Evolutionary conservation across 2,797 vertebrate species (phyloP), one percentile per base, ranked within the genome.

Genomic region (Nasua narica): DNA sequence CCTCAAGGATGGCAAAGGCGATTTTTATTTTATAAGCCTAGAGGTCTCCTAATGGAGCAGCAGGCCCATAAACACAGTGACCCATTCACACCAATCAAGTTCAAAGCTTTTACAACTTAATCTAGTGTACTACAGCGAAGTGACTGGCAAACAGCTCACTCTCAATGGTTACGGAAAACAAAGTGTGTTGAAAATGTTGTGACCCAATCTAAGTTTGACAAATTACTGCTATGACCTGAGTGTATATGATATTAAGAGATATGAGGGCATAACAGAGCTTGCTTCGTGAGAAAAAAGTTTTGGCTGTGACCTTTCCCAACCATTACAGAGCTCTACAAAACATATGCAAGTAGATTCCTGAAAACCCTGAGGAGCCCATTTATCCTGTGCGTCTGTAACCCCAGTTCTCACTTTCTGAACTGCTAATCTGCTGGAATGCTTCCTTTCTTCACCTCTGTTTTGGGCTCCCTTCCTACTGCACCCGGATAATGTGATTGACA

Each of bases 401-500:
- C n/a, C 81, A 91, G 72, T n/a, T 9, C 0, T 67, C 95, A 70
- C 90, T 98, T 96, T 94, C 48, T 90, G 97, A 97, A 97, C 96
- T 95, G 25, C 65, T 94, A 95, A 94, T 2, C 94, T 96, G 7
- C 81, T 72, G 62, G 21, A 77, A 50, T 3, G 69, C n/a, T 65
- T 29, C 52, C 90, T 86, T 65, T 93, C 72, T 82, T 62, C 3
- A 2, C 58, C 91, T 94, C 76, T 85, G 70, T 91, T 70, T 93
- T 97, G 48, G 60, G 25, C 78, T 97, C 52, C 79, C 81, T 94
- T 43, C 5, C 84, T 86, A 8, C 90, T 93, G 82, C 74, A 96
- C 58, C 93, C 67, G 95, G 85, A 94, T 56, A 97, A 96, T 98
- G 78, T 98, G 96, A 98, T 79, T 97, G 96, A 98, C 98, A 97